These are phyloP conservation scores for Merops nubicus DNA, from an alignment of 2,113 vertebrate genomes.

Conservation along the genomic window DNA sequence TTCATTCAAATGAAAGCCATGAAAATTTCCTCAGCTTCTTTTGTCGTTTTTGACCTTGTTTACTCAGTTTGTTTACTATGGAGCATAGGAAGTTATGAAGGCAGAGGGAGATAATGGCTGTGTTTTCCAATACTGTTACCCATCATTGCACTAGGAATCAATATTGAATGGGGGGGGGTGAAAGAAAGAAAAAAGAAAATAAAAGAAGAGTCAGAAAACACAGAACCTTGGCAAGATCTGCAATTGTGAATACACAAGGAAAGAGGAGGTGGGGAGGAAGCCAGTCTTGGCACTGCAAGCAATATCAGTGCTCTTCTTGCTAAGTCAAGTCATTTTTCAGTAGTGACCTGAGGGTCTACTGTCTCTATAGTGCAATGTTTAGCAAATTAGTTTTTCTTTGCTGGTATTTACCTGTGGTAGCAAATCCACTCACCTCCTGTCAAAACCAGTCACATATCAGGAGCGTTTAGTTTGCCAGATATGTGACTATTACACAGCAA, in stretches of 20 bases:
- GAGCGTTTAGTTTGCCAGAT: conserved; percentile 19
- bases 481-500: neutral
- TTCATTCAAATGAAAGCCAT: conserved; percentile 8
- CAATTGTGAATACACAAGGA: neutral
- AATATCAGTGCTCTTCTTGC: neutral
- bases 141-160: conserved; percentile 1
- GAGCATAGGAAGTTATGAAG: conserved; percentile 32
- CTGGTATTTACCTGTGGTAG: conserved; percentile 31
- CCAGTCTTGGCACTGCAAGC: neutral
- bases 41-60: conserved; percentile 62
- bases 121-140: conserved; percentile 54
- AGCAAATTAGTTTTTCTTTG: conserved; percentile 34
- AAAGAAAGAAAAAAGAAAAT: neutral
- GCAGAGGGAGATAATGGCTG: conserved; percentile 30
- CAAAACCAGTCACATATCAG: conserved; percentile 10
- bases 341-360: neutral
- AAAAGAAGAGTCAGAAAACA: neutral
- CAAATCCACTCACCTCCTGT: conserved; percentile 30
- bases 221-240: neutral
- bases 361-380: conserved; percentile 11
- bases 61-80: conserved; percentile 37
- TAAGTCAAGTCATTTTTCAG: conserved; percentile 28
- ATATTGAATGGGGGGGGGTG: conserved; percentile 41
- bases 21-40: neutral
- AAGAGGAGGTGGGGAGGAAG: neutral